These are phyloP conservation scores for Camponotus fellah DNA, from an alignment of 2,888 invertebrate genomes.

Conservation along the genomic window DNA sequence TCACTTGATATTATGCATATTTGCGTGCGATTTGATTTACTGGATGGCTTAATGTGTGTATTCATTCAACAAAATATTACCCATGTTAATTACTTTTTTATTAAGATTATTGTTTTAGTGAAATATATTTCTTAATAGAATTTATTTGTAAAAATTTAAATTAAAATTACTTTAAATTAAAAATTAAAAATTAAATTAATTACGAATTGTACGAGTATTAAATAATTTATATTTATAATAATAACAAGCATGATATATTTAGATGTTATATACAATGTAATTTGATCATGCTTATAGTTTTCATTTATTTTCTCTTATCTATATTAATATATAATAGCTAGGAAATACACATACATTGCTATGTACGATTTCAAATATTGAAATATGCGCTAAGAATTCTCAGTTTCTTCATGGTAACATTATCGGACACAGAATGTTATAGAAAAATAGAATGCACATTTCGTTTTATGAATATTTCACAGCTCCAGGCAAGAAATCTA, in stretches of 20 bases:
- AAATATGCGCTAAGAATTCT: not conserved
- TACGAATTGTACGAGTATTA: not conserved
- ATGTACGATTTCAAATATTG: not conserved
- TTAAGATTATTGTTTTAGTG: not conserved
- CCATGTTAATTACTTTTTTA: not conserved
- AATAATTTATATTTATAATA: not conserved
- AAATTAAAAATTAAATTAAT: not conserved
- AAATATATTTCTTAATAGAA: not conserved
- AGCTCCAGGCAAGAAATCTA: slow-evolving; percentile 24
- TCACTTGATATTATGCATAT: slow-evolving; percentile 24
- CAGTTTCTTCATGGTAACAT: not conserved
- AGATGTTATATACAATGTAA: not conserved
- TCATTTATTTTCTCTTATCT: not conserved
- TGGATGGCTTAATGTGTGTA: not conserved
- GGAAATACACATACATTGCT: not conserved
- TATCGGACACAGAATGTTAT: not conserved
- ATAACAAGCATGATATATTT: not conserved
- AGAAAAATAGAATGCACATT: not conserved
- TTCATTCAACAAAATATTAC: not conserved
- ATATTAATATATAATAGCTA: not conserved
- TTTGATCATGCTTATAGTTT: not conserved
- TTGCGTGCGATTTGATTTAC: slow-evolving; percentile 7
- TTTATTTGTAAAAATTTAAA: not conserved
- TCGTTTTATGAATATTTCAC: slow-evolving; percentile 25
- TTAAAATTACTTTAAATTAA: too few species aligned